Evolutionary conservation across 2,888 invertebrate genomes (phyloP).

Genomic region (Ypsolopha sequella): DNA sequence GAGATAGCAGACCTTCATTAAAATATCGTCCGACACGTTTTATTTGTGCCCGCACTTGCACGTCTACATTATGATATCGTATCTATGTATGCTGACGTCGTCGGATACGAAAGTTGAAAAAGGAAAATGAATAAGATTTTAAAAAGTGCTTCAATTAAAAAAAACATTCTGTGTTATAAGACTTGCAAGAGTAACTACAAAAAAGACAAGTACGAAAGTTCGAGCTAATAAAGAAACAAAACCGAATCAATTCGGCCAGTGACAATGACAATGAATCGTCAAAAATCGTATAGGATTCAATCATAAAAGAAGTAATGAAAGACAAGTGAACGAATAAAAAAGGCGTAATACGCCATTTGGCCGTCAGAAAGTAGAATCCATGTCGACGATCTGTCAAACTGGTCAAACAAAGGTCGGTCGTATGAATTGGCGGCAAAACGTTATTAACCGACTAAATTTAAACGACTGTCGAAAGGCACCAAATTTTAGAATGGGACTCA

Average conservation of each 20-base stretch:
- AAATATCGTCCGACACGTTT: constrained; percentile 15
- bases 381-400: constrained; percentile 67
- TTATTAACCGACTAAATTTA: constrained; percentile 42
- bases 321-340: constrained; percentile 61
- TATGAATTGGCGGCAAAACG: constrained; percentile 35
- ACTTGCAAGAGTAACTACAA: background rate
- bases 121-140: background rate
- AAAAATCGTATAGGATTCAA: constrained; percentile 44
- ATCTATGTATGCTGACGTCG: background rate
- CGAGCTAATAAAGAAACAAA: constrained; percentile 46
- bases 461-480: constrained; percentile 19
- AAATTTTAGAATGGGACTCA: constrained; percentile 9
- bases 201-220: background rate
- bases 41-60: constrained; percentile 2
- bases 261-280: constrained; percentile 47
- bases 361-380: constrained; percentile 59
- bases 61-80: constrained; percentile 2
- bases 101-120: too few relatives aligned
- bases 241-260: constrained; percentile 41
- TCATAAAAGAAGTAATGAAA: constrained; percentile 66
- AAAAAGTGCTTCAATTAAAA: background rate
- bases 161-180: background rate
- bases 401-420: constrained; percentile 48
- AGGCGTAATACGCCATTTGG: constrained; percentile 64
- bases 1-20: constrained; percentile 19